Evolutionary conservation across 2,888 invertebrate species (phyloP).

Genomic region (Eulithis prunata): DNA sequence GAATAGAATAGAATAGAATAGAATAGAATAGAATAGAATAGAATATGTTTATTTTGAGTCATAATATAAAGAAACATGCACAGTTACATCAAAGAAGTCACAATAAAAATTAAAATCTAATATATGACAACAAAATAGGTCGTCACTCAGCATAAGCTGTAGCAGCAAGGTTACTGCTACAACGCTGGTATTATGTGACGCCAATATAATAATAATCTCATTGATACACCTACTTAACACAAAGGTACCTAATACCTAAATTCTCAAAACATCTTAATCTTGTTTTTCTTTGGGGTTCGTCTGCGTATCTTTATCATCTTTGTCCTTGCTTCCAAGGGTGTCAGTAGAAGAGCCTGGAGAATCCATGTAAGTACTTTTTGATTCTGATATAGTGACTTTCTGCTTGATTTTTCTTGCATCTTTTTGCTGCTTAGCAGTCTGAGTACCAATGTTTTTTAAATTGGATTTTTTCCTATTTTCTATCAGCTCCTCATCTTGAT

Average conservation of each 20-base stretch:
- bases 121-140: no score
- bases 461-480: slow-evolving; percentile 46
- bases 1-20: no score
- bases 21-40: no score
- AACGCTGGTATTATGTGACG: no score
- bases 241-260: not conserved
- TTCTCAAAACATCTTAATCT: slow-evolving; percentile 46
- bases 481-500: not conserved
- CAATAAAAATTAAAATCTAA: no score
- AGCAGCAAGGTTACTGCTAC: no score
- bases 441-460: slow-evolving; percentile 53
- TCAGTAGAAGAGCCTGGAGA: slow-evolving; percentile 15
- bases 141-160: no score
- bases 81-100: no score
- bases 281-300: slow-evolving; percentile 58
- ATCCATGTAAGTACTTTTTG: slow-evolving; percentile 28
- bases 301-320: slow-evolving; percentile 51
- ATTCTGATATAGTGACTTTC: slow-evolving; percentile 54
- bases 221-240: no score
- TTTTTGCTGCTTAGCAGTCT: slow-evolving; percentile 46
- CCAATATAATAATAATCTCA: no score
- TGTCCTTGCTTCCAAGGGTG: slow-evolving; percentile 5
- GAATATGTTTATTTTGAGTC: no score
- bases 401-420: slow-evolving; percentile 29
- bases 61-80: no score